phyloP scores from a whole-genome alignment of 2,113 vertebrate genomes.

The Malaclemys terrapin region DNA sequence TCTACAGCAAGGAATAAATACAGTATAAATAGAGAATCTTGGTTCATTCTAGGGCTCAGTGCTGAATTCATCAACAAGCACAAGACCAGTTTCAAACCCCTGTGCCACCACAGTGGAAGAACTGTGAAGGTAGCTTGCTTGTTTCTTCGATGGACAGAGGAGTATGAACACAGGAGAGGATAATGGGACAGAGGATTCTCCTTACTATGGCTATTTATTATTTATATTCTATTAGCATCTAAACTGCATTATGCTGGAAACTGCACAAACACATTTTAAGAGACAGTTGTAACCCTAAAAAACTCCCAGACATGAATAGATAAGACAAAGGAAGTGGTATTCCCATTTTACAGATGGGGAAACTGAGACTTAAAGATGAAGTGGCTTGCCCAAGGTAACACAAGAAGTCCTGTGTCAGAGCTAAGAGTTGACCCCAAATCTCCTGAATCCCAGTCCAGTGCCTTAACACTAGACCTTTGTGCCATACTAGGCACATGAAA shows the following conservation, averaged over 20 bases:
- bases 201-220: background rate
- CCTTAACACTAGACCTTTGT: background rate
- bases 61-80: background rate
- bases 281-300: background rate
- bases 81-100: background rate
- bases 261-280: background rate
- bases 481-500: fast-evolving
- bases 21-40: background rate
- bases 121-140: background rate
- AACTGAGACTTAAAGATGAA: background rate
- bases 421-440: fast-evolving
- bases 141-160: background rate
- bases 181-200: background rate
- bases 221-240: background rate
- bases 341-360: background rate
- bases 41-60: background rate
- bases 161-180: background rate
- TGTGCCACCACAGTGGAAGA: background rate
- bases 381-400: background rate
- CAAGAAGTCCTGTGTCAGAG: background rate
- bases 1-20: background rate
- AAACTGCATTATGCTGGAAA: background rate
- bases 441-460: fast-evolving
- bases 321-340: background rate
- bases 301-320: background rate